These are phyloP conservation scores for Hemicrepidius hirtus DNA, from an alignment of 2,888 invertebrate genomes.

Conservation along the genomic window DNA sequence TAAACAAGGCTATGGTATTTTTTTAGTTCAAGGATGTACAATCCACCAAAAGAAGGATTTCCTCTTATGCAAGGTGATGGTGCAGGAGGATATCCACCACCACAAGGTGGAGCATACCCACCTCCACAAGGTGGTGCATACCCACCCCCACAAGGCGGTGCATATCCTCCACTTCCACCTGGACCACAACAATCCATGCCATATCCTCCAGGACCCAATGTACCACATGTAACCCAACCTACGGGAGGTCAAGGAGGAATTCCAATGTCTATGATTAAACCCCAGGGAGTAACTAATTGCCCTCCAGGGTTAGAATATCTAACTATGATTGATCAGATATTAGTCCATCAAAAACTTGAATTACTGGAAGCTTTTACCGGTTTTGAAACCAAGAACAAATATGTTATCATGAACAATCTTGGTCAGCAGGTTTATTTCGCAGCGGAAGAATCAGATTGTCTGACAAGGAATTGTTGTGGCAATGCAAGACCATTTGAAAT, in stretches of 20 bases:
- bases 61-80: not conserved
- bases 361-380: constrained; percentile 85
- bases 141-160: constrained; percentile 58
- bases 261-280: constrained; percentile 74
- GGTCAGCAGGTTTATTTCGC: constrained; percentile 89
- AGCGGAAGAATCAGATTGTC: constrained; percentile 89
- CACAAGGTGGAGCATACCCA: too few relatives aligned
- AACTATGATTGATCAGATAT: constrained; percentile 87
- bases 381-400: constrained; percentile 93
- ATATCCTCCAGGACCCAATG: constrained; percentile 29
- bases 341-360: constrained; percentile 89
- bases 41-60: too few relatives aligned
- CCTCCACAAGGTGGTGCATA: too few relatives aligned
- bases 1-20: too few relatives aligned
- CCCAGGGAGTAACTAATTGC: constrained; percentile 74
- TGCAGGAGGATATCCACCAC: not conserved
- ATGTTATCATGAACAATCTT: constrained; percentile 84
- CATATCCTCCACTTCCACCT: constrained; percentile 67
- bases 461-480: constrained; percentile 89
- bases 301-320: constrained; percentile 90
- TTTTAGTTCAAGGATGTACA: too few relatives aligned
- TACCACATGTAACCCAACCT: constrained; percentile 8
- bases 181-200: constrained; percentile 32
- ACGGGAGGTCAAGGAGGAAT: not conserved
- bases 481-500: constrained; percentile 89